These are phyloP conservation scores for Apostichopus japonicus DNA, from an alignment of 35 echinoderm and acorn worm species.

Conservation along the genomic window DNA sequence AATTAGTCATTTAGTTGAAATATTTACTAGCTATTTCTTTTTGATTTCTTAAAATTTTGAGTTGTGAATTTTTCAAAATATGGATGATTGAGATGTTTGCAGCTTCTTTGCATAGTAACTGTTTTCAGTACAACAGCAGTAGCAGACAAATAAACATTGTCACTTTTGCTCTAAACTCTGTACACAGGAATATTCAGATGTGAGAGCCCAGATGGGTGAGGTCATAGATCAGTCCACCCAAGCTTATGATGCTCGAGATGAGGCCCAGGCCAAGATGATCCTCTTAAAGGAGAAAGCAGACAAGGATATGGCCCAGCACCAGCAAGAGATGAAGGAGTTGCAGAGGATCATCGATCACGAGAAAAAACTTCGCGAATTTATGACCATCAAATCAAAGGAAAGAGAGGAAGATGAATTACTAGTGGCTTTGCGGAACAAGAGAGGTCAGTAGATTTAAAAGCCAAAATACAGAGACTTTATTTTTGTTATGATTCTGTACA, in stretches of 20 bases:
- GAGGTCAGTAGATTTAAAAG: neutral
- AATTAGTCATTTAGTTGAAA: neutral
- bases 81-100: too few relatives aligned
- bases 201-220: slow-evolving; percentile 88
- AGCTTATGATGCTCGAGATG: slow-evolving; percentile 90
- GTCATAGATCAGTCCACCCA: slow-evolving; percentile 99
- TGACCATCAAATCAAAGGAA: slow-evolving; percentile 96
- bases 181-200: slow-evolving; percentile 68
- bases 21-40: too few relatives aligned
- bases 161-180: too few relatives aligned
- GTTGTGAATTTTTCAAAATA: too few relatives aligned
- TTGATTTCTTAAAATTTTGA: too few relatives aligned
- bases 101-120: too few relatives aligned
- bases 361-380: slow-evolving; percentile 89
- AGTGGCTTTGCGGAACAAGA: slow-evolving; percentile 64
- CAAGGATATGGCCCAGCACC: slow-evolving; percentile 96
- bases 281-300: slow-evolving; percentile 98
- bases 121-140: too few relatives aligned
- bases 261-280: slow-evolving; percentile 99
- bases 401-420: slow-evolving; percentile 96
- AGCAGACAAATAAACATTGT: too few relatives aligned
- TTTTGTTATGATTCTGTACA: too few relatives aligned
- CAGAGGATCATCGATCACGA: slow-evolving; percentile 98
- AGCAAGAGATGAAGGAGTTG: slow-evolving; percentile 97
- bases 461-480: too few relatives aligned